These are phyloP conservation scores for Zeugodacus cucurbitae DNA, from an alignment of 1,140 invertebrate species.

Conservation along the genomic window DNA sequence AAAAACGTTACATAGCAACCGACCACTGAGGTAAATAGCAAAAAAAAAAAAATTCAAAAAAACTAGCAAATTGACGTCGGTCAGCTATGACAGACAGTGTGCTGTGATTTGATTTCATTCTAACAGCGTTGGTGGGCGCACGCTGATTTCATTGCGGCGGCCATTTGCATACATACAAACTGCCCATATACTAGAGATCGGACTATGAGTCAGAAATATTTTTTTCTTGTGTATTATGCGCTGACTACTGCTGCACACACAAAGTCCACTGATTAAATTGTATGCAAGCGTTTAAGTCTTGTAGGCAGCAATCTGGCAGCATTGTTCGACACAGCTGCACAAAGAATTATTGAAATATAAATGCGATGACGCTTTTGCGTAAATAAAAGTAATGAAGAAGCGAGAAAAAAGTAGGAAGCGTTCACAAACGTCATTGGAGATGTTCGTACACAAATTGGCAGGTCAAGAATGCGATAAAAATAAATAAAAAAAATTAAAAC, in stretches of 20 bases:
- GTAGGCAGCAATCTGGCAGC: not conserved
- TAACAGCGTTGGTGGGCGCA: not conserved
- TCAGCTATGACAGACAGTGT: not conserved
- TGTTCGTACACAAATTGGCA: no score
- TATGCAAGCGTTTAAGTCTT: not conserved
- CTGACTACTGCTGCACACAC: not conserved
- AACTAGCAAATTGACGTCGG: constrained; percentile 3
- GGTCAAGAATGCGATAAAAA: no score
- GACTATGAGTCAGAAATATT: not conserved
- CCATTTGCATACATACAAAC: not conserved
- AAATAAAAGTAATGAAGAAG: no score
- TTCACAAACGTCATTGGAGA: no score
- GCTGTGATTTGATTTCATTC: not conserved
- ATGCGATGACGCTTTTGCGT: no score
- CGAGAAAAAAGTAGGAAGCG: no score
- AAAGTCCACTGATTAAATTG: constrained; percentile 8
- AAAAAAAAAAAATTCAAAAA: not conserved
- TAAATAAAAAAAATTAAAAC: no score
- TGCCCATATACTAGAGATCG: not conserved
- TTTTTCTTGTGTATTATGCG: not conserved
- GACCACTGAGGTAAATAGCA: not conserved
- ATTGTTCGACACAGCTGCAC: not conserved
- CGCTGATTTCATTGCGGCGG: not conserved
- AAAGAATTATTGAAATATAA: not conserved
- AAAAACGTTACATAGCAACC: not conserved